Evolutionary conservation across 1,140 invertebrate species (phyloP).

Genomic region (Trichonephila clavipes): DNA sequence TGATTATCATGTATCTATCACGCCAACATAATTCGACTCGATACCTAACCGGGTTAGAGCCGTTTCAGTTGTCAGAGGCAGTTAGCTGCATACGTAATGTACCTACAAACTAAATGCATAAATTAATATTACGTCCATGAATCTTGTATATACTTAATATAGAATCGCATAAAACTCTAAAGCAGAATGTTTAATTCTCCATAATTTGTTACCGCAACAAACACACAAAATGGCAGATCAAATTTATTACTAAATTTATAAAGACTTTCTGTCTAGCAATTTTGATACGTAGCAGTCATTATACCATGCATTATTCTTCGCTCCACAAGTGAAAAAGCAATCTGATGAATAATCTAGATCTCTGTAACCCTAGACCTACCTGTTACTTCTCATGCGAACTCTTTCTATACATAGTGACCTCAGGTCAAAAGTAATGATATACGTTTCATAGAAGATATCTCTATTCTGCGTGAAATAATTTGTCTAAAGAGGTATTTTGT

Average conservation of each 20-base stretch:
- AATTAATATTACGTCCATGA: too few species aligned
- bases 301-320: neutral
- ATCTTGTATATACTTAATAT: too few species aligned
- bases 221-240: neutral
- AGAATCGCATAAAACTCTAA: neutral
- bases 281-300: neutral
- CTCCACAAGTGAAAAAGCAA: neutral
- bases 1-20: too few species aligned
- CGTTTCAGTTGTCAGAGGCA: too few species aligned
- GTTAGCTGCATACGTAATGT: too few species aligned
- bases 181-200: neutral
- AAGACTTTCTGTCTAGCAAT: neutral
- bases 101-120: too few species aligned
- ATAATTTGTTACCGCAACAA: neutral
- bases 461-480: slow-evolving; percentile 13
- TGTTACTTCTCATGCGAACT: slow-evolving; percentile 33
- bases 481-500: neutral
- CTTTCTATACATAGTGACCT: slow-evolving; percentile 33
- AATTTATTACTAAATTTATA: slow-evolving; percentile 9
- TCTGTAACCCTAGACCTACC: slow-evolving; percentile 40
- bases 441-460: neutral
- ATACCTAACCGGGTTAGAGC: too few species aligned
- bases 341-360: slow-evolving; percentile 53
- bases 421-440: slow-evolving; percentile 20
- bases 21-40: too few species aligned